phyloP scores from a whole-genome alignment of 2,113 vertebrate genomes.

The Centropus bengalensis region DNA sequence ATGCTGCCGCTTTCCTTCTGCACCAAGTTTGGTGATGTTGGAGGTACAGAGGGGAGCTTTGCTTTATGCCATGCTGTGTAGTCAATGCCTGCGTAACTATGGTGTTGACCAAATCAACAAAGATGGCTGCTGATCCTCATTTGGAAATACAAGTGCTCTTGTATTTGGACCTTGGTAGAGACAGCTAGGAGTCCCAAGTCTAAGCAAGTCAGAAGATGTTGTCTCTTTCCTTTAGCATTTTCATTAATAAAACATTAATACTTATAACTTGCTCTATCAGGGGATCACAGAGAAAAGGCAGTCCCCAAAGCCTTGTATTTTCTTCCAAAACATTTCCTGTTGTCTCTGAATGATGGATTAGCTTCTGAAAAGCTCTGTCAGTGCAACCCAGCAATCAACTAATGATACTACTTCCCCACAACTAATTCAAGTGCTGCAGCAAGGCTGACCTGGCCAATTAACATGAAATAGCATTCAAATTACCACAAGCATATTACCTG shows the following conservation, averaged over 20 bases:
- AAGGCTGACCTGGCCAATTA: conserved; percentile 26
- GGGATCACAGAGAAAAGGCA: background rate
- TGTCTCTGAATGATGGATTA: background rate
- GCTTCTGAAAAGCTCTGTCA: background rate
- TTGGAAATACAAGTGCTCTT: background rate
- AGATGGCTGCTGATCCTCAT: background rate
- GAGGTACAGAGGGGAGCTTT: background rate
- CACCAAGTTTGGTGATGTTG: background rate
- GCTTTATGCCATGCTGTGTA: fast-evolving
- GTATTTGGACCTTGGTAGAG: background rate
- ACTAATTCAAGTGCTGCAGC: background rate
- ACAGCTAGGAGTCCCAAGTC: background rate
- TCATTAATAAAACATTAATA: conserved; percentile 18
- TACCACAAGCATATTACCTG: background rate
- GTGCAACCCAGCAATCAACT: background rate
- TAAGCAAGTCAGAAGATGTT: background rate
- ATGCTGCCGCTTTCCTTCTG: background rate
- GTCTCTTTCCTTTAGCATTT: background rate
- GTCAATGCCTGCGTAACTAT: background rate
- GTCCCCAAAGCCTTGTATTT: background rate
- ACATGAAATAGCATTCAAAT: background rate
- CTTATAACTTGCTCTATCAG: background rate
- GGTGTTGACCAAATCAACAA: background rate
- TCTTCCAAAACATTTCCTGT: background rate
- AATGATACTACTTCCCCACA: background rate